Evolutionary conservation across 1,140 invertebrate genomes (phyloP).

Genomic region (Lepidurus apus): DNA sequence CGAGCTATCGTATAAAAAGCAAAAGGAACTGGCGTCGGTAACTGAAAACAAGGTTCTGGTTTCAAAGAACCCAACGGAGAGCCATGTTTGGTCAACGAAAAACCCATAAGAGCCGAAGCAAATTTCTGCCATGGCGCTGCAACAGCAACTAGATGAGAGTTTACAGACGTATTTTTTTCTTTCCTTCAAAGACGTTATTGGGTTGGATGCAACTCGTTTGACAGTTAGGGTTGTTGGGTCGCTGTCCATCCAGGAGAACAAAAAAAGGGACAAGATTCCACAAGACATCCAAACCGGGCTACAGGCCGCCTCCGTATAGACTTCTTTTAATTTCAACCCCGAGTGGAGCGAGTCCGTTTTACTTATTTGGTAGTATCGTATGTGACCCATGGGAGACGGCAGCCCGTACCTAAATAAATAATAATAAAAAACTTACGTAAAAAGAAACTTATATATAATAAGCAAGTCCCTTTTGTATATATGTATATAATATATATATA

Average conservation of each 20-base stretch:
- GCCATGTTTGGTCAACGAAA: constrained; percentile 12
- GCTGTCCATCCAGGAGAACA: neutral
- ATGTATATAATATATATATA: too few relatives aligned
- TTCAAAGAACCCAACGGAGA: neutral
- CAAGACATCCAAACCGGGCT: neutral
- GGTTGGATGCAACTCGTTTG: neutral
- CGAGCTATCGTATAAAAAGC: neutral
- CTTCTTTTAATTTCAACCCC: constrained; percentile 8
- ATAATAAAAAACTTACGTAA: too few relatives aligned
- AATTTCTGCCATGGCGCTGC: constrained; percentile 14
- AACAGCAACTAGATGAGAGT: constrained; percentile 2
- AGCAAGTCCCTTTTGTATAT: too few relatives aligned
- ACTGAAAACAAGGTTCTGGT: constrained; percentile 15
- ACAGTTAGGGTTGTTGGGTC: constrained; percentile 13
- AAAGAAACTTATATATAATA: too few relatives aligned
- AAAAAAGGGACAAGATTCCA: neutral
- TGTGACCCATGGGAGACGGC: neutral
- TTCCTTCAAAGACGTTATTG: constrained; percentile 4
- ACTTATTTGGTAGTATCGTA: neutral
- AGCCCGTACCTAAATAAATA: neutral
- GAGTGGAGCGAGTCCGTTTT: neutral
- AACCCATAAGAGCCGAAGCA: constrained; percentile 9
- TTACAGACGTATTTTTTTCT: neutral
- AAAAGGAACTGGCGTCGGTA: neutral
- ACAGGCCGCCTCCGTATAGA: neutral